Base-by-base conservation (phyloP, 2,113 vertebrate genomes). In the Capreolus pygargus region DNA sequence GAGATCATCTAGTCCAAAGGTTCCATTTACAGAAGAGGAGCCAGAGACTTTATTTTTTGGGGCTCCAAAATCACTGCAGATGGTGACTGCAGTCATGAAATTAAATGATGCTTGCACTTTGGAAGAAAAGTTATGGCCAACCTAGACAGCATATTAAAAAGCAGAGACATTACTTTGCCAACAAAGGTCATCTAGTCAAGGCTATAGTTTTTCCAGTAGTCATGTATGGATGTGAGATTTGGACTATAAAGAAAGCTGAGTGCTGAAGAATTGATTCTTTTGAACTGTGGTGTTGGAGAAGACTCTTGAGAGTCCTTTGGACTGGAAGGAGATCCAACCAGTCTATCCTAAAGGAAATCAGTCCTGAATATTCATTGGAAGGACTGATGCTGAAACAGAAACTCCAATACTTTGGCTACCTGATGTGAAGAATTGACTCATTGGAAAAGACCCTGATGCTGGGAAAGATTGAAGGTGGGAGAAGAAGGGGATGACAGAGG, bases 41-140 rank as follows among this genome's bases (percentile, higher is more conserved):
- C 89, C 52, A 0, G 8, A 78, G 16, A 39, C 5, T 67, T n/a
- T 70, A 70, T 70, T 70, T 70, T 70, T 0, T 0, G 0, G n/a
- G 64, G n/a, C 19, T 70, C n/a, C 64, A 70, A 70, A 36, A 36
- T 36, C n/a, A 70, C 64, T 70, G 64, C 64, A 70, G 19, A 19
- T 67, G 17, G 64, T 70, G 64, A 70, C 0, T 36, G n/a, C n/a
- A 70, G 64, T 10, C 64, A 70, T 70, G 17, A 36, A 70, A 36
- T 36, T 36, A 70, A 70, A 23, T 36, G n/a, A 70, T 2, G 1
- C 61, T n/a, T 64, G 61, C 9, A 36, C n/a, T n/a, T 70, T 70
- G n/a, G 64, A 21, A 36, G n/a, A 70, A 70, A 67, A 67, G 64
- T 36, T 67, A 67, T 21, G n/a, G 36, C 17, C 17, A 67, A 21